These are phyloP conservation scores for Notechis scutatus DNA, from an alignment of 2,113 vertebrate species.

Conservation along the genomic window DNA sequence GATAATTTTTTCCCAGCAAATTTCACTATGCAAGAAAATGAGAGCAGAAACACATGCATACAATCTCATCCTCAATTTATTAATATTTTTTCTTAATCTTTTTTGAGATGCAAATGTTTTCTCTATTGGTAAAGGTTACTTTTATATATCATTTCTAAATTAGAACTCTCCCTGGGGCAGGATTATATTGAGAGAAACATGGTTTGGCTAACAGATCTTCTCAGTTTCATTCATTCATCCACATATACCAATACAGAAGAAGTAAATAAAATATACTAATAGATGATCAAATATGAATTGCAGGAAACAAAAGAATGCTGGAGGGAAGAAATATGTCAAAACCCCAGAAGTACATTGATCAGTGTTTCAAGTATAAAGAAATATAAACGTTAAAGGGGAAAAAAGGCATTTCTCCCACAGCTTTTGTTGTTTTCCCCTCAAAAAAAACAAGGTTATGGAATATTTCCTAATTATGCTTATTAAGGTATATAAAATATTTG, in stretches of 20 bases:
- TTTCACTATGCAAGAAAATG: accelerated
- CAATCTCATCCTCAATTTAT: neutral
- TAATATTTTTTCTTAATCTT: neutral
- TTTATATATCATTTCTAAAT: neutral
- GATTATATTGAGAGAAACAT: neutral
- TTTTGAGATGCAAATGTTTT: accelerated
- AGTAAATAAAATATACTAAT: neutral
- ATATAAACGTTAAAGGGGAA: neutral
- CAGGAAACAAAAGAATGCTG: neutral
- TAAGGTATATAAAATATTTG: neutral
- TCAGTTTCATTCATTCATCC: neutral
- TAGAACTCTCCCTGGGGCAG: neutral
- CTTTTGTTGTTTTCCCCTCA: neutral
- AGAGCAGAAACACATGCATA: conserved; percentile 33
- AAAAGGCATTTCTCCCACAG: neutral
- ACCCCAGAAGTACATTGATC: neutral
- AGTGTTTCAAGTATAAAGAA: neutral
- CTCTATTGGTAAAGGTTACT: accelerated
- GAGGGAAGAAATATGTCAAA: neutral
- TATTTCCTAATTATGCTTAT: neutral
- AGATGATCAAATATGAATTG: neutral
- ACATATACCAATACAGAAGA: neutral
- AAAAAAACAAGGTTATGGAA: neutral
- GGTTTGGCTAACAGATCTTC: neutral
- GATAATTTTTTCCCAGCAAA: accelerated